Evolutionary conservation across 2,888 invertebrate genomes (phyloP), one percentile per base, ranked within the genome.

Genomic region (Drosophila affinis): DNA sequence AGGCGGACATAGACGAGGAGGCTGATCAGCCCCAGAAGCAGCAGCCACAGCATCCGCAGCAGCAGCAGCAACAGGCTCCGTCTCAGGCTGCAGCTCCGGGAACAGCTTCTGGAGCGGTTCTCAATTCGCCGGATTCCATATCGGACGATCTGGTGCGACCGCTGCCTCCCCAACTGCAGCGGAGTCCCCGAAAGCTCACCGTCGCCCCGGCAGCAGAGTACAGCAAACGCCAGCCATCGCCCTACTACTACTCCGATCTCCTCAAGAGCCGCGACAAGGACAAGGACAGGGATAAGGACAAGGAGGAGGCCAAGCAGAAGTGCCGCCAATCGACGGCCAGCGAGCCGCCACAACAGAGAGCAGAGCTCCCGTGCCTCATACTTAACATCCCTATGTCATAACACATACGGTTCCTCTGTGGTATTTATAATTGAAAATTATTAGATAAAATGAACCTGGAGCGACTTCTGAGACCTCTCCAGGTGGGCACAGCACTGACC

Each of bases 171-270:
- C 90, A 91, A 54, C 62, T 90, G 49, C 89, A 92, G 71, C 90
- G 92, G 60, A 91, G 92, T 79, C 91, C 92, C 21, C 91, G 91
- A 60, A 91, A 92, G 79, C 83, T 90, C 46, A 89, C 86, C n/a
- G 87, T 87, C 5, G 85, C 87, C 17, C 84, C 83, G 29, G 56
- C 86, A n/a, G 89, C 86, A n/a, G 89, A 90, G 75, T 81, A 88
- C 73, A 89, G 88, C 68, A 93, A 93, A 90, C 93, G 96, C 44
- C 96, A 96, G 89, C 96, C 96, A 12, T 96, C 96, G 63, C 96
- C 96, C 1, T 96, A 96, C 90, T 96, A 96, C 86, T 96, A 96
- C 94, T 96, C 96, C 1, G 96, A 96, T 89, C 92, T 96, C 59
- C 95, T 96, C 72, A 94, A 94, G 82, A 91, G 88, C 21, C 85